Conservation (phyloP, 2,113 vertebrate genomes). For the Notechis scutatus region DNA sequence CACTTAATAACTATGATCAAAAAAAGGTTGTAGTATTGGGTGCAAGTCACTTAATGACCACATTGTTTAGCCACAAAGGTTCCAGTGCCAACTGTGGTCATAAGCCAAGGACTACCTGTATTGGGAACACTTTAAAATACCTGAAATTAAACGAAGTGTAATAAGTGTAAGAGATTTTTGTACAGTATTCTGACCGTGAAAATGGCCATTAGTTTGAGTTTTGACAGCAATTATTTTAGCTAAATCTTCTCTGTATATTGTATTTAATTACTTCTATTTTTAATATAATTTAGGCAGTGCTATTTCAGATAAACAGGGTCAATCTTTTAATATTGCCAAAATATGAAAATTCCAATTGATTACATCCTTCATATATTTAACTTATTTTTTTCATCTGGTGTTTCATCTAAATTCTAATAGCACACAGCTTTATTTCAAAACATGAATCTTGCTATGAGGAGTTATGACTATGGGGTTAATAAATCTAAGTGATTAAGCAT, state of each 20-base stretch:
- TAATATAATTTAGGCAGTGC: not conserved
- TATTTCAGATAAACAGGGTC: not conserved
- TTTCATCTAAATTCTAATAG: not conserved
- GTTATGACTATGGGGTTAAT: not conserved
- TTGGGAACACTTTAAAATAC: not conserved
- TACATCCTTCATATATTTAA: not conserved
- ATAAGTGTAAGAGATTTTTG: not conserved
- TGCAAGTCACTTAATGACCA: not conserved
- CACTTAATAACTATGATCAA: not conserved
- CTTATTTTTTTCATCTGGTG: not conserved
- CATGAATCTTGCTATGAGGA: not conserved
- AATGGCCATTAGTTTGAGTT: not conserved
- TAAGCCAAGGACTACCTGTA: not conserved
- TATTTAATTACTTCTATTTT: not conserved
- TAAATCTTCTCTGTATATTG: not conserved
- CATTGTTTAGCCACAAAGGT: not conserved
- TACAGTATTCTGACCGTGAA: not conserved
- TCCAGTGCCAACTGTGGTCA: not conserved
- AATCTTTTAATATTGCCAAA: not conserved
- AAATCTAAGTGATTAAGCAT: not conserved
- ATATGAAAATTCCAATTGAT: not conserved
- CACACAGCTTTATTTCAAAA: not conserved
- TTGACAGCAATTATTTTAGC: not conserved
- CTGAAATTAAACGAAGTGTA: not conserved
- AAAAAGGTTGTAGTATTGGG: not conserved